Base-by-base conservation (phyloP, 2,797 vertebrate genomes). In the Hoplostethus atlanticus region DNA sequence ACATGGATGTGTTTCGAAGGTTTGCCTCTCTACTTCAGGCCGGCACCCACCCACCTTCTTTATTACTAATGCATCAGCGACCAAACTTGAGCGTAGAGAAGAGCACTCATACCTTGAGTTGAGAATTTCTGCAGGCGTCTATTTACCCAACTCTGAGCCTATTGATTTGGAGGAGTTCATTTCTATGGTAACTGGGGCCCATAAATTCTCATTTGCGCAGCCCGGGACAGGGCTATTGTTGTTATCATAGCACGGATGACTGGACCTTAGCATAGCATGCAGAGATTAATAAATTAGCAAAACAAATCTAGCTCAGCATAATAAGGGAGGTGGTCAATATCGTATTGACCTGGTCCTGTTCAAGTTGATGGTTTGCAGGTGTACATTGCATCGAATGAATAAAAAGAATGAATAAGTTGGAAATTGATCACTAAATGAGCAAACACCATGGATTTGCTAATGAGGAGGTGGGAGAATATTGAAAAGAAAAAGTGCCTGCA, bases 131-230 rank as follows among this genome's bases (percentile, higher is more conserved):
- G 64, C 84, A 81, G 64, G 75, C 77, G 44, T 79, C 73, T 80
- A 73, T 87, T 87, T 82, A 84, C 73, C 77, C 76, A 73, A 80
- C 77, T 82, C 79, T 42, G 47, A 56, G 78, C 77, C 15, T 89
- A 93, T 94, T 83, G 92, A 93, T 90, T 84, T 16, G 38, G 68
- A 86, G 78, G 60, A 85, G 81, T 89, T 90, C 68, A 92, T 92
- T 91, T 86, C 89, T 87, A 79, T 80, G 80, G 86, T 58, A 87
- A 89, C 84, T 59, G n/a, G 0, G 66, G 75, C 80, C 81, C 74
- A 92, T 93, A 88, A 87, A 92, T 93, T 89, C 82, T 92, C 79
- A 93, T 94, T 91, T 90, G 82, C 25, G 2, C 71, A 67, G 34
- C 76, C 42, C 6, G 44, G 71, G 79, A 86, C 77, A 72, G 68